Base-by-base conservation (phyloP, 2,797 vertebrate genomes). In the Oreortyx pictus region DNA sequence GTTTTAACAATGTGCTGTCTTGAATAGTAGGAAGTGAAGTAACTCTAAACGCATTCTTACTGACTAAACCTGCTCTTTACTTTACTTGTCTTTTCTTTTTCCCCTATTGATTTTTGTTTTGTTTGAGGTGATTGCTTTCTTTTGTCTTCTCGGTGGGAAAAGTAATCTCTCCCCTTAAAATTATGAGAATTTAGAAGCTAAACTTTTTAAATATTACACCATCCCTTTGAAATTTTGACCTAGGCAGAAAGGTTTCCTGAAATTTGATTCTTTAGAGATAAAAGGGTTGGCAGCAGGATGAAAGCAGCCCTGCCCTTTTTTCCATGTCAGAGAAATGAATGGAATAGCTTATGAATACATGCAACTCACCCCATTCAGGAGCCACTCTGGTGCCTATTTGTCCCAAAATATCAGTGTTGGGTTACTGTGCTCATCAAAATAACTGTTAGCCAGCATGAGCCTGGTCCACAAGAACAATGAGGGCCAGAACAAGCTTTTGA, bases 201-300 rank as follows among this genome's bases (percentile, higher is more conserved):
- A 95, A 91, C 75, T 95, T 97, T 95, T 74, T 89, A 89, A 92
- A 92, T 92, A 95, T 75, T 94, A 95, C 92, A 86, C 39, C 85
- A 94, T 89, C 86, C 90, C 97, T 98, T 97, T 98, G 97, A 98
- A 98, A 98, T 49, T 97, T 93, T 96, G 97, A 97, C 96, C 97
- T 89, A 93, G 92, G 89, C 96, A 95, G 94, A 96, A 97, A 96
- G 92, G 88, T 95, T 98, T 96, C 94, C 93, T 97, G 98, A 98
- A 98, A 98, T 97, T 90, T 94, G 97, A 98, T 97, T 97, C 96
- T 90, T 96, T 91, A 76, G 91, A 95, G 97, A 97, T 98, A 97
- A 97, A 97, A 97, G 96, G 89, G 82, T 47, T 97, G 86, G 95
- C 94, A 96, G 86, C 15, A 77, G 72, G 96, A 97, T 97, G 89